These are phyloP conservation scores for Patiria pectinifera DNA, from an alignment of 53 echinoderm and acorn worm genomes.

Conservation along the genomic window DNA sequence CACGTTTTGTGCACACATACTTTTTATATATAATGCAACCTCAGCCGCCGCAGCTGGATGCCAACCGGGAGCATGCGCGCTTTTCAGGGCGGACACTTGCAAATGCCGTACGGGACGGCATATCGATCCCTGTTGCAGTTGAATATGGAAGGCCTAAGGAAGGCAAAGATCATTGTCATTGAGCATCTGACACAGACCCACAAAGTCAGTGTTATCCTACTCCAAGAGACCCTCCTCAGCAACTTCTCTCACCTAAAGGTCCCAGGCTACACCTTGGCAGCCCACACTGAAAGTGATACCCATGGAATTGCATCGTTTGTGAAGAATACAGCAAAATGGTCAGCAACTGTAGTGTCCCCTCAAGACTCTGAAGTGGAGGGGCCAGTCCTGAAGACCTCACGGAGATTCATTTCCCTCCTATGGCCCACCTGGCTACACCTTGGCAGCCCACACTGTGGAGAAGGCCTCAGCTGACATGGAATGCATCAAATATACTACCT, in stretches of 20 bases:
- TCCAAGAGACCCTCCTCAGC: neutral
- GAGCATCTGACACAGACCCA: conserved; percentile 32
- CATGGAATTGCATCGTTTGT: conserved; percentile 21
- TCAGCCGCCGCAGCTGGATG: neutral
- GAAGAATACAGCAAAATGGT: conserved; percentile 26
- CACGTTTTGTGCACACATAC: too few relatives aligned
- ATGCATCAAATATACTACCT: too few relatives aligned
- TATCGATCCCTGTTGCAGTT: conserved; percentile 36
- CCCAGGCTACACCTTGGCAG: conserved; percentile 45
- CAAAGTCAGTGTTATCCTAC: neutral
- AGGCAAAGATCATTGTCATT: conserved; percentile 16
- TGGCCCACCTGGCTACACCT: conserved; percentile 29
- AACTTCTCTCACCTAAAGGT: conserved; percentile 41
- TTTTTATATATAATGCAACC: too few relatives aligned
- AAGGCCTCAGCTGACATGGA: too few relatives aligned
- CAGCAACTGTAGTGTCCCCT: neutral
- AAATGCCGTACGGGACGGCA: conserved; percentile 53
- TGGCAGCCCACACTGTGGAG: conserved; percentile 38
- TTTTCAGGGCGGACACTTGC: conserved; percentile 36
- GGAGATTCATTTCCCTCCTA: conserved; percentile 36
- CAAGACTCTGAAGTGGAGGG: conserved; percentile 40
- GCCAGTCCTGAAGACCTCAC: conserved; percentile 23
- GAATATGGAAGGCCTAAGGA: neutral
- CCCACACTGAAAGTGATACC: conserved; percentile 17
- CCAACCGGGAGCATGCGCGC: conserved; percentile 42